A percentile compares a stretch with the other conserved stretches of the same genome.
Evolutionary conservation across 2,797 vertebrate genomes (phyloP).

Genomic region (Bufotes viridis): DNA sequence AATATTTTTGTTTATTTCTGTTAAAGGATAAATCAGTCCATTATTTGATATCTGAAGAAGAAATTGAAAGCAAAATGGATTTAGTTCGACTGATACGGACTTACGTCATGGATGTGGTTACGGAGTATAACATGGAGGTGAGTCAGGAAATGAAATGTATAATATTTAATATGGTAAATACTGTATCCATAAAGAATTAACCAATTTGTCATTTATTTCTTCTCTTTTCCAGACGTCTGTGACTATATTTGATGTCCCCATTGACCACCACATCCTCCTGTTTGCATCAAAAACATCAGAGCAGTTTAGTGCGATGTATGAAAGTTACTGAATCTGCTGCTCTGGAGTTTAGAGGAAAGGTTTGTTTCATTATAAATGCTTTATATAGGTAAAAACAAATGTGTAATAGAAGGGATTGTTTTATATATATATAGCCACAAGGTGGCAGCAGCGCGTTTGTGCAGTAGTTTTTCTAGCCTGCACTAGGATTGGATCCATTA

Average conservation of each 20-base stretch:
- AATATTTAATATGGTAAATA: neutral
- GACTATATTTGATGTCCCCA: conserved; percentile 82
- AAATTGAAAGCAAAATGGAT: conserved; percentile 66
- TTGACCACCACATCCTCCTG: conserved; percentile 86
- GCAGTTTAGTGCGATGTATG: conserved; percentile 71
- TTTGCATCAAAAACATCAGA: conserved; percentile 80
- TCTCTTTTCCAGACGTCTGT: conserved; percentile 77
- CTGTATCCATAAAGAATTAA: neutral
- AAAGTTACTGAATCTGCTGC: conserved; percentile 78
- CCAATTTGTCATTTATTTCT: conserved; percentile 41
- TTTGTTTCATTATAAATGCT: conserved; percentile 66
- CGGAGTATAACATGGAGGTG: conserved; percentile 88
- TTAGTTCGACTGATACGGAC: conserved; percentile 80
- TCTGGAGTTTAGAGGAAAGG: conserved; percentile 83
- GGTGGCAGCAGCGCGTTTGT: neutral
- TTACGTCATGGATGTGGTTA: conserved; percentile 85
- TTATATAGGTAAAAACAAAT: no score
- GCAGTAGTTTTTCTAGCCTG: neutral
- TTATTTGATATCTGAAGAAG: conserved; percentile 76
- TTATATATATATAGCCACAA: neutral
- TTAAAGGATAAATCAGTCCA: conserved; percentile 76
- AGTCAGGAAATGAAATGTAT: neutral
- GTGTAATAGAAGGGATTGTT: no score
- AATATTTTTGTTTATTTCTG: conserved; percentile 48
- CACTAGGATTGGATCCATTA: neutral